Evolutionary conservation across 2,113 vertebrate genomes (phyloP), one percentile per base, ranked within the genome.

Genomic region (Prunella fulvescens): DNA sequence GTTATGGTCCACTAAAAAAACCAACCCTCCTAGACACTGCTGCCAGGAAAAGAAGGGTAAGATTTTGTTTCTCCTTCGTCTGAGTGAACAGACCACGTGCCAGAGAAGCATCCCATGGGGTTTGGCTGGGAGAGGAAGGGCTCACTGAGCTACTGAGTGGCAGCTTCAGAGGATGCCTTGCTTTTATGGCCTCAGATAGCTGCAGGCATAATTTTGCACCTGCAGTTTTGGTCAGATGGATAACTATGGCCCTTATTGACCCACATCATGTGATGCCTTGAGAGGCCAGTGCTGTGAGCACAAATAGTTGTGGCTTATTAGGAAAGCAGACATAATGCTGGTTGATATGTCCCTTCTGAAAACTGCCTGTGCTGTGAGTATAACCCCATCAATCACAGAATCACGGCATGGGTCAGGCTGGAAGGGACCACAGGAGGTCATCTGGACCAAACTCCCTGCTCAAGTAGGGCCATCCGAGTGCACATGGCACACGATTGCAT

Each of bases 181-280:
- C 20, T 90, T 95, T 94, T 95, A 93, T 37, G 89, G 78, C 66
- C 81, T 13, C 47, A 40, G 74, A 65, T 57, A 79, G 84, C 89
- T 47, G 40, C 61, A 91, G 78, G 89, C 81, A 28, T 47, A 24
- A 61, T 70, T 95, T 91, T 70, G 89, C 81, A 95, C 71, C 74
- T 82, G 93, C 50, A 50, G 1, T 73, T 95, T 85, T 82, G 61
- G 33, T 62, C 39, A 80, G 81, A 40, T 0, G 9, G 66, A n/a
- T 82, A 89, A 76, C 87, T 50, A 12, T 2, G 0, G 4, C 70
- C 57, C 66, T 80, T 57, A 82, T 3, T 85, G 78, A 85, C 78
- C 23, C 29, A 11, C 0, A 9, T 45, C 77, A 85, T 3, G 42
- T 0, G 16, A 84, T 57, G 61, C 84, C 70, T 81, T 1, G 7